Evolutionary conservation across 35 echinoderm and acorn worm species (phyloP).

Genomic region (Lytechinus variegatus): DNA sequence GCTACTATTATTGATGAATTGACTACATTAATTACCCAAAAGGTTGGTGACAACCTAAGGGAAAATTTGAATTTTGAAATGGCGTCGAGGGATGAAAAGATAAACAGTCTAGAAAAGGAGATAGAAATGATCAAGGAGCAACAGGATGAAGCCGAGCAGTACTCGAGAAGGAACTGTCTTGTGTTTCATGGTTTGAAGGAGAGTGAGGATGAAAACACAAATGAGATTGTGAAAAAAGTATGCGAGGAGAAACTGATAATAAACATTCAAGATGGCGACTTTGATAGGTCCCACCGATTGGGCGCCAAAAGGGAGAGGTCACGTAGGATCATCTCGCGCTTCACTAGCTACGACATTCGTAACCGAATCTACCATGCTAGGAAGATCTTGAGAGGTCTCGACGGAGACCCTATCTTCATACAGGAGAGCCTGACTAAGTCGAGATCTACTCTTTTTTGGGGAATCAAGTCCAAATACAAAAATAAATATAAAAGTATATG

Average conservation of each 20-base stretch:
- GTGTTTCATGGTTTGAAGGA: too few relatives aligned
- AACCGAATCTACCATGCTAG: not conserved
- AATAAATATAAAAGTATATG: not conserved
- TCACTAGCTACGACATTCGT: not conserved
- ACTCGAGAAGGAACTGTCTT: too few relatives aligned
- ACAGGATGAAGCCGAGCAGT: too few relatives aligned
- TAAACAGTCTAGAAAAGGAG: too few relatives aligned
- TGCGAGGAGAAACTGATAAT: too few relatives aligned
- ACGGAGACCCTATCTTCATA: not conserved
- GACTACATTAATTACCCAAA: not conserved
- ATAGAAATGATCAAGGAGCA: too few relatives aligned
- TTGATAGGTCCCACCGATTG: too few relatives aligned
- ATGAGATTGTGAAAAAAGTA: not conserved
- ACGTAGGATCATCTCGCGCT: not conserved
- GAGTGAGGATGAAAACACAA: too few relatives aligned
- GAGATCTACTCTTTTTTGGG: not conserved
- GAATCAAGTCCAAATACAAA: constrained; percentile 19
- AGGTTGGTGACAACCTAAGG: constrained; percentile 7
- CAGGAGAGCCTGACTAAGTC: not conserved
- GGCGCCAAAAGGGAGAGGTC: not conserved
- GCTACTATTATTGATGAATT: not conserved
- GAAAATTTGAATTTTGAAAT: too few relatives aligned
- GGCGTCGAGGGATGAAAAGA: too few relatives aligned
- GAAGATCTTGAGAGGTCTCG: not conserved
- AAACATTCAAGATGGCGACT: too few relatives aligned